These are phyloP conservation scores for Anabas testudineus DNA, from an alignment of 2,797 vertebrate species.

Conservation along the genomic window DNA sequence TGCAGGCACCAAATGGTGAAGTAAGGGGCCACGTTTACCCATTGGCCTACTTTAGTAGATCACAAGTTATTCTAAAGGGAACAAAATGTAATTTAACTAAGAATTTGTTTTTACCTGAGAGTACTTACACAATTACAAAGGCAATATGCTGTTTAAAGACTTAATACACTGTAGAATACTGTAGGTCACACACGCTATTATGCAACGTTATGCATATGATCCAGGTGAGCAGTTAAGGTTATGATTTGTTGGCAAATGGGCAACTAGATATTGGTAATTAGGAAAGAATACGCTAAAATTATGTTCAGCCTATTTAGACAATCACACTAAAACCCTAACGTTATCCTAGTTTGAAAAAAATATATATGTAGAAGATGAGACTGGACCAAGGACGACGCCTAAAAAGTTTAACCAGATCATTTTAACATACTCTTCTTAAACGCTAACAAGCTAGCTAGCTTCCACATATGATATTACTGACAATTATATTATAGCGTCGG, in stretches of 20 bases:
- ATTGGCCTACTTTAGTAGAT: background rate
- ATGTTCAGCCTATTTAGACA: background rate
- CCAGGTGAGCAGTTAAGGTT: slow-evolving; percentile 12
- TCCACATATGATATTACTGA: slow-evolving; percentile 50
- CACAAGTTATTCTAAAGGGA: background rate
- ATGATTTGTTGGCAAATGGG: slow-evolving; percentile 28
- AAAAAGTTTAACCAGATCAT: slow-evolving; percentile 26
- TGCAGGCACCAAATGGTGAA: background rate
- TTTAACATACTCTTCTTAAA: slow-evolving; percentile 23
- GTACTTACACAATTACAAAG: background rate
- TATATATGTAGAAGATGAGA: background rate
- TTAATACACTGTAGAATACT: slow-evolving; percentile 2
- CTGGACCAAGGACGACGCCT: slow-evolving; percentile 33
- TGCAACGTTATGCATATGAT: slow-evolving; percentile 4
- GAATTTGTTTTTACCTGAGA: background rate
- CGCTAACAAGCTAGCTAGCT: slow-evolving; percentile 55
- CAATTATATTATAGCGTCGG: slow-evolving; percentile 11
- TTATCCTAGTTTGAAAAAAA: background rate
- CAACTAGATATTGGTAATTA: slow-evolving; percentile 16
- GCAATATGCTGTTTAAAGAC: background rate
- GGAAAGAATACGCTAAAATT: background rate
- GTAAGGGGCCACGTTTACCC: background rate
- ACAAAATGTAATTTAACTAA: background rate
- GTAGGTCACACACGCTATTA: background rate
- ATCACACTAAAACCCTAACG: background rate